Conservation (phyloP, 2,888 invertebrate genomes). For the Boloria euphrosyne region DNA sequence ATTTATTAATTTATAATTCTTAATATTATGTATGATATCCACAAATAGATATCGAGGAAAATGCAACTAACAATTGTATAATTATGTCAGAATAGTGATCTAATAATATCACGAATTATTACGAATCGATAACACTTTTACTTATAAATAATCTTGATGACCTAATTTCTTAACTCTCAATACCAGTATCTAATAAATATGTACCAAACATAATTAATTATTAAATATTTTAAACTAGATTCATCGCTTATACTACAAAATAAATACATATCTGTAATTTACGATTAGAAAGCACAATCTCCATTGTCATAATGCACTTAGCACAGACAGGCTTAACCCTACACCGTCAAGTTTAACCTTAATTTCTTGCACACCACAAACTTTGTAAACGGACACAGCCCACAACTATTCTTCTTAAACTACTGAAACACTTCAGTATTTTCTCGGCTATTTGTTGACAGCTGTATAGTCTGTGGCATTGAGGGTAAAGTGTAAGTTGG, state of each 20-base stretch:
- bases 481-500: conserved; percentile 55
- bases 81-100: conserved; percentile 20
- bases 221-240: not conserved
- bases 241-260: not conserved
- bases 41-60: conserved; percentile 1
- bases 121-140: conserved; percentile 31
- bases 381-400: conserved; percentile 29
- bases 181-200: not conserved
- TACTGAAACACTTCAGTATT: conserved; percentile 32
- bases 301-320: conserved; percentile 19
- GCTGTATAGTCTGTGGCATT: conserved; percentile 44
- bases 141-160: conserved; percentile 29
- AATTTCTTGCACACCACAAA: conserved; percentile 30
- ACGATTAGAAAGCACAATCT: not conserved
- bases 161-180: conserved; percentile 31
- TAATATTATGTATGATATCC: conserved; percentile 1
- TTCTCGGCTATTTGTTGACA: conserved; percentile 34
- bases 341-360: conserved; percentile 27
- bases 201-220: not conserved
- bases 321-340: conserved; percentile 7
- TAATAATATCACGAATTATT: conserved; percentile 10
- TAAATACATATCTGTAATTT: not conserved
- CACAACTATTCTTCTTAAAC: conserved; percentile 31
- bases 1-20: too few relatives aligned
- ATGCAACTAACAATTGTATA: conserved; percentile 5